Evolutionary conservation across 30 jellyfish, hydroid and myxozoan species (phyloP), one percentile per base, ranked within the genome.

Genomic region (Aurelia aurita): DNA sequence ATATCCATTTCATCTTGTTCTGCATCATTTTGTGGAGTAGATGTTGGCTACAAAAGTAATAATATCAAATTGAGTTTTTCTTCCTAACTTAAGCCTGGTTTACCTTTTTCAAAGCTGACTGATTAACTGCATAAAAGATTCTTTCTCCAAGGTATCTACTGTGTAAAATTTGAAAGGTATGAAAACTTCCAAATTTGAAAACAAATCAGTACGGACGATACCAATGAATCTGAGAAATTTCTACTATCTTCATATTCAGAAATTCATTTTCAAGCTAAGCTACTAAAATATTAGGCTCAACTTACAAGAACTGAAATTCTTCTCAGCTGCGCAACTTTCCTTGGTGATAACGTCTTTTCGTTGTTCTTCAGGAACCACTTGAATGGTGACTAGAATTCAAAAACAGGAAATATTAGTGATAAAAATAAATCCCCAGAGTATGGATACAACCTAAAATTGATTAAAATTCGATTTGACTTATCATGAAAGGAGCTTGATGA

Each of bases 351-450:
- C 0, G 94, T 72, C 46, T 72, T 72, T 28, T 72, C 77, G 39
- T 84, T 84, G 43, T 84, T 84, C 85, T 84, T 84, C 88, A 84
- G 45, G 39, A 84, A 84, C 94, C 85, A 67, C 39, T 84, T 84
- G 94, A 84, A 84, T 14, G 94, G 94, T 6, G 94, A 84, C 94
- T 84, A 55, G 16, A 80, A 67, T 16, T 7, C 27, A 5, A 59
- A 59, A 25, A 53, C 5, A 72, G 70, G 44, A 44, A 16, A 5
- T 10, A n/a, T 9, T 19, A 22, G 2, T 3, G 10, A 18, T 20
- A 13, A 1, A 10, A 9, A 69, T 14, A 43, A 32, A 26, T 19
- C 10, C 0, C 74, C 74, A 20, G 39, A 18, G 53, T 60, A 60
- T 2, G 3, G 29, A 31, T 31, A 5, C 3, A 31, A 31, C 43